A percentile compares a stretch with the other conserved stretches of the same genome.
Evolutionary conservation across 2,888 invertebrate species (phyloP).

Genomic region (Drosophila tanythrix): DNA sequence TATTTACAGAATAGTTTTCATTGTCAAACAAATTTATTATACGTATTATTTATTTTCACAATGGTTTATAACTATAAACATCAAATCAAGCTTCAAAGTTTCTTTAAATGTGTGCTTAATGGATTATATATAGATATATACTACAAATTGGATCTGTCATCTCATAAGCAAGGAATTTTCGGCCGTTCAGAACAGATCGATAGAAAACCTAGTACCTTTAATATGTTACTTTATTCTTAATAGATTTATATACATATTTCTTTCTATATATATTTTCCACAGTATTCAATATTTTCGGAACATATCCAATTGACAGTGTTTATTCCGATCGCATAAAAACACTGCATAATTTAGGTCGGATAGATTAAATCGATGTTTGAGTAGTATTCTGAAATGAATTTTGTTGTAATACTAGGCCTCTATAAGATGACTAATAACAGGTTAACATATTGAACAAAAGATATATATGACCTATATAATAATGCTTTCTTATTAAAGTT

Average conservation of each 20-base stretch:
- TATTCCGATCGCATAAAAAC: not conserved
- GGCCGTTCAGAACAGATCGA: not conserved
- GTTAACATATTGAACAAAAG: not conserved
- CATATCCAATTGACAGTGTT: not conserved
- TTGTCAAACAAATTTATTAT: not conserved
- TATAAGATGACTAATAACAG: not conserved
- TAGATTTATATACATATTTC: fast-evolving
- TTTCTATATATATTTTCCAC: not conserved
- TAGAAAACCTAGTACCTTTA: not conserved
- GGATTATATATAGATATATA: not conserved
- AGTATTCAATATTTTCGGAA: not conserved
- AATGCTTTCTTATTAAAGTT: not conserved
- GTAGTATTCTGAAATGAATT: not conserved
- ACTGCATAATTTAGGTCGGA: not conserved
- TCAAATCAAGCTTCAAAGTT: not conserved
- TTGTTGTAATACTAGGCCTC: not conserved
- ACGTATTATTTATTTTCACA: not conserved
- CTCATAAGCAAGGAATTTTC: not conserved
- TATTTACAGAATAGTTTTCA: not conserved
- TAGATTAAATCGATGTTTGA: not conserved
- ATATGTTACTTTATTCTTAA: not conserved
- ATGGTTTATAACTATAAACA: not conserved
- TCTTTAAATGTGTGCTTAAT: not conserved
- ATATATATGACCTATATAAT: not conserved
- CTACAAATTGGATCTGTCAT: not conserved